Evolutionary conservation across 1,140 invertebrate species (phyloP), one percentile per base, ranked within the genome.

Genomic region (Dendrolimus kikuchii): DNA sequence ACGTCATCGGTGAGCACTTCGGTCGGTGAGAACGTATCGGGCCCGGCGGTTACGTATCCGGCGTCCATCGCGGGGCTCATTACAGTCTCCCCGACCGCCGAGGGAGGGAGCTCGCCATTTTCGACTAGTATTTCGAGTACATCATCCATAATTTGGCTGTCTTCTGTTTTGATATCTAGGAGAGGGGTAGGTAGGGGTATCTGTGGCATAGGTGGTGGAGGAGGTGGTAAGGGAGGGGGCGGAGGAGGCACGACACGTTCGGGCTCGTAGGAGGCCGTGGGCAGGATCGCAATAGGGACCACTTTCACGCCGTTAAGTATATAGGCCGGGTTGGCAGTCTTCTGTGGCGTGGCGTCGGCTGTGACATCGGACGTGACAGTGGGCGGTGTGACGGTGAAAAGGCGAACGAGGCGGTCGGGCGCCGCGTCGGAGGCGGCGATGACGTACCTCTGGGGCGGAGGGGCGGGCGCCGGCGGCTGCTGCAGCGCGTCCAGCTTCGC

Each of bases 71-170:
- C 60, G 39, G 59, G 58, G 59, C 53, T 71, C 38, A 60, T 64
- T 39, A 63, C 59, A 5, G 64, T 62, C 38, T 76, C 77, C 23
- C 62, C 78, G 40, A 81, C 95, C 69, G 95, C 95, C 70, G 95
- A 97, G 2, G 96, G 92, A 2, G 96, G 95, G 10, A 98, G 74
- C 74, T 98, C 96, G 45, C 96, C 96, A 78, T 96, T 96, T 77
- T 96, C 94, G 10, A 98, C 97, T 0, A 98, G 88, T 66, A 98
- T 98, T 73, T 98, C 96, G n/a, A 99, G 80, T 0, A 98, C 96
- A 83, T 98, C 96, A 74, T 98, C 96, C 55, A 98, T 94, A 41
- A 95, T 94, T 79, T 98, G 95, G 49, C 79, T 86, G 44, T 79
- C 74, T 38, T 79, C 76, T 5, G 65, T 62, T 38, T 59, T 69